Evolutionary conservation across 2,113 vertebrate species (phyloP), one percentile per base, ranked within the genome.

Genomic region (Syngnathus scovelli): DNA sequence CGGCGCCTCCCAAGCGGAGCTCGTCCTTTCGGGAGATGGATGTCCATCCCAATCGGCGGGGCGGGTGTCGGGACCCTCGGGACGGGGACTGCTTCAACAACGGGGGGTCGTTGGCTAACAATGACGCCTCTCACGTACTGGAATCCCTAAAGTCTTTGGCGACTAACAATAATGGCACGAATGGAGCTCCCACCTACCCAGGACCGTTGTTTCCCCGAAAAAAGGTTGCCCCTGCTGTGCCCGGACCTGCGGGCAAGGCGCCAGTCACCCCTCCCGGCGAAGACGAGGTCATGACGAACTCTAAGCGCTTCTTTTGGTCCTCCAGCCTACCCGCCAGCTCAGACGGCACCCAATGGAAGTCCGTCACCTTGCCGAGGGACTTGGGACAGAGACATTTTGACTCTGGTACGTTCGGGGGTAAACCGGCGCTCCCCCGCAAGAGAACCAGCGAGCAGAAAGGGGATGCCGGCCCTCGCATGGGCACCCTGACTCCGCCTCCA

Each of bases 1-100:
- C 97, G 0, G 88, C 94, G 0, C 96, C 97, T 0, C 97, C 97
- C 0, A 98, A 95, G 67, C 93, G 97, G 68, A 98, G 95, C 90
- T 97, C 95, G 51, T 99, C 96, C 61, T 99, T 98, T 89, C 87
- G 93, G 41, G 95, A 98, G 69, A 92, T 88, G 87, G 95, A 96
- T 0, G 70, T 91, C 21, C 93, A 90, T 41, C 21, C 81, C 0
- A 94, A 95, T 6, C 91, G 92, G 76, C 79, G 82, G 0, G 82
- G 74, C 0, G 81, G 86, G 54, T 91, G 91, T 0, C 88, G 91
- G 1, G 75, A 90, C 15, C 77, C 68, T n/a, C 82, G 85, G 73
- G 93, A 92, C 18, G 88, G 68, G 66, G 91, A 92, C 16, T 85
- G 90, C 10, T 70, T 90, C 61, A 93, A 91, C 82, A 94, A 92